These are phyloP conservation scores for Aphis gossypii DNA, from an alignment of 1,140 invertebrate species.

Conservation along the genomic window DNA sequence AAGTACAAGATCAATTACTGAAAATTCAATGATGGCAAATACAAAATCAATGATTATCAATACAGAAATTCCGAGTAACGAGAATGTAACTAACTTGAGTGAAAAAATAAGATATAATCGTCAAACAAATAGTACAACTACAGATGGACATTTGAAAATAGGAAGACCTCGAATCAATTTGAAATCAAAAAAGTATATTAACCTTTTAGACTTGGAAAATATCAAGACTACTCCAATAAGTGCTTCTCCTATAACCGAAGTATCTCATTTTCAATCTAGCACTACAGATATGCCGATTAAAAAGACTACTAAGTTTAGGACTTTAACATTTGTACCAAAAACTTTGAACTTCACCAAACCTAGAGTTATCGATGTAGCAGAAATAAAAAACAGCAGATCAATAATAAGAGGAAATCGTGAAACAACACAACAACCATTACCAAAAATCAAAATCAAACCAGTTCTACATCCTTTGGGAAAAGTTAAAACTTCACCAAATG, in stretches of 20 bases:
- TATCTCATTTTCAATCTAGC: background rate
- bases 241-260: background rate
- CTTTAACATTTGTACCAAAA: background rate
- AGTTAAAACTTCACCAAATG: background rate
- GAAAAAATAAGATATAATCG: background rate
- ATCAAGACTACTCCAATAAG: background rate
- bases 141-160: background rate
- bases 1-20: background rate
- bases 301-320: background rate
- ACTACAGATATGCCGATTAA: background rate
- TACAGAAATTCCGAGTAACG: background rate
- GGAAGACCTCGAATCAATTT: background rate
- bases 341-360: background rate
- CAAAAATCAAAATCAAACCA: background rate
- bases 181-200: background rate
- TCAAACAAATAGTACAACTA: conserved; percentile 23
- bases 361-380: background rate
- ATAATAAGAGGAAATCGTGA: background rate
- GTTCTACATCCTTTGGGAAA: background rate
- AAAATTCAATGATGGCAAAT: background rate
- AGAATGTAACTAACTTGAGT: background rate
- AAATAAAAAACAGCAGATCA: background rate
- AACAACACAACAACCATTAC: background rate
- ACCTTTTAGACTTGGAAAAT: background rate
- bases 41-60: background rate